These are phyloP conservation scores for Brienomyrus brachyistius DNA, from an alignment of 2,113 vertebrate genomes.

Conservation along the genomic window DNA sequence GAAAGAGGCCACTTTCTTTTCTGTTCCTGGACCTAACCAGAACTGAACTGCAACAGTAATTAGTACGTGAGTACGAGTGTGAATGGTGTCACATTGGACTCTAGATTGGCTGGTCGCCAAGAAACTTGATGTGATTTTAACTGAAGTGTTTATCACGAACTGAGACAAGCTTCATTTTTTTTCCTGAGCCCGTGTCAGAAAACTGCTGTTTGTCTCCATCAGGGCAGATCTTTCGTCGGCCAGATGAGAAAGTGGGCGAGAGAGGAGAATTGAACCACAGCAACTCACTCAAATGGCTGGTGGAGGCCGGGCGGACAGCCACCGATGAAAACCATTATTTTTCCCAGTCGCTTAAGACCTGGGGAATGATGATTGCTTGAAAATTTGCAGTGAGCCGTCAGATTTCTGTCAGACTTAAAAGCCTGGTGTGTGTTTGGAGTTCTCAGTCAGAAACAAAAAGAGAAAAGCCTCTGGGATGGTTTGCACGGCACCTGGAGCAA, in stretches of 20 bases:
- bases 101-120: constrained; percentile 1
- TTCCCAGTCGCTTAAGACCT: not conserved
- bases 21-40: constrained; percentile 20
- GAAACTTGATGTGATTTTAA: constrained; percentile 27
- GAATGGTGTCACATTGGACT: constrained; percentile 22
- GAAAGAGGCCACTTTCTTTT: not conserved
- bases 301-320: not conserved
- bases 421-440: not conserved
- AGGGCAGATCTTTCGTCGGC: not conserved
- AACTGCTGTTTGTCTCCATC: not conserved
- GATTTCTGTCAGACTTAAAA: not conserved
- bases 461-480: not conserved
- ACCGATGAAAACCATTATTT: not conserved
- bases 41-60: constrained; percentile 43
- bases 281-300: not conserved
- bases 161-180: not conserved
- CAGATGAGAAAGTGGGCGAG: not conserved
- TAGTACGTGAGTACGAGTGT: constrained; percentile 30
- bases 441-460: not conserved
- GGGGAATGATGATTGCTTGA: not conserved
- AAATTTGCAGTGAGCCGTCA: not conserved
- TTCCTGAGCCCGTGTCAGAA: not conserved
- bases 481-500: not conserved
- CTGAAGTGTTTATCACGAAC: constrained; percentile 13
- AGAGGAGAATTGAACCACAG: not conserved